Evolutionary conservation across 37 sponge, comb jelly and placozoan species (phyloP), one percentile per base, ranked within the genome.

Genomic region (Spongilla lacustris): DNA sequence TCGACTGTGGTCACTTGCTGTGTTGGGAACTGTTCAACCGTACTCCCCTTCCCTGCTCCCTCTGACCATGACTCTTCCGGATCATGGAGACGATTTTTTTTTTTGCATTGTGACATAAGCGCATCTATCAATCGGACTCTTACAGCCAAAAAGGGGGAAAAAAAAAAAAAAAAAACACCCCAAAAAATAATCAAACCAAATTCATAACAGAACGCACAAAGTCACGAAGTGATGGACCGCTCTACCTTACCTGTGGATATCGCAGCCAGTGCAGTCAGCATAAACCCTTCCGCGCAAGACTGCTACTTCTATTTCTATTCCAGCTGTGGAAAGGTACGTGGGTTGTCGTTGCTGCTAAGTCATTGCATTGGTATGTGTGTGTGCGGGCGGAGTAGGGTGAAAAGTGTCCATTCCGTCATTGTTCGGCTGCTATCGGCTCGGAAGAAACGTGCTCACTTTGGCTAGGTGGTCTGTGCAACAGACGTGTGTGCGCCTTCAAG

Each of bases 261-360:
- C 6, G 6, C 14, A 33, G n/a, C 4, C 67, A 19, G 0, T 10
- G 67, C 88, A 3, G 83, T 81, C 75, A 91, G 86, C 35, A 36
- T 82, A 36, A 91, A 91, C 71, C 87, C 91, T 32, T 14, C 46
- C 27, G 83, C 88, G 29, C 78, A 89, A 49, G 94, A 94, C 70
- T 94, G 94, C 71, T 94, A 94, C 77, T 94, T 70, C 80, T 94
- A 77, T 79, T 94, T 85, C 84, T 94, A 94, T 38, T 94, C 94
- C 50, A 88, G 78, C 50, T 94, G 94, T 71, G 73, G 83, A 33
- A 94, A 88, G 84, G 94, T 94, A 26, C 66, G 87, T 31, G 5
- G 8, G 27, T 78, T 32, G n/a, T 49, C 24, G 2, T 4, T 26
- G 67, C 58, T 27, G 10, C 26, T 46, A 46, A 46, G 46, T 46